Evolutionary conservation across 2,888 invertebrate genomes (phyloP).

Genomic region (Gerris lacustris): DNA sequence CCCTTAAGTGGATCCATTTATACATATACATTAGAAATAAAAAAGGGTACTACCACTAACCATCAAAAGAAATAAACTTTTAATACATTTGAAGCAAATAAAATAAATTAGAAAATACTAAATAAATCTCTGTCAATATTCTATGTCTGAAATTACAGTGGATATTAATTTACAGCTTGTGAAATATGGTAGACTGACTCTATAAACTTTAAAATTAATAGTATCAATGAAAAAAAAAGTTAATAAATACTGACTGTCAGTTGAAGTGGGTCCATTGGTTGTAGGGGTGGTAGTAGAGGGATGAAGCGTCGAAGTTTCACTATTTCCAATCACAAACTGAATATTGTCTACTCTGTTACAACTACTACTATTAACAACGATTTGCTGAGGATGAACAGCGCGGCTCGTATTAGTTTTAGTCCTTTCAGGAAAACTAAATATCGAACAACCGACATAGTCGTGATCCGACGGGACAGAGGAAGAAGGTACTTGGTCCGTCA

Average conservation of each 20-base stretch:
- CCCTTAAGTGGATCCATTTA: too few relatives aligned
- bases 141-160: too few relatives aligned
- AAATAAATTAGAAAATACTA: too few relatives aligned
- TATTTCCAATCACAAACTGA: conserved; percentile 2
- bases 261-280: conserved; percentile 21
- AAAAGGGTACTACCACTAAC: too few relatives aligned
- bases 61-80: too few relatives aligned
- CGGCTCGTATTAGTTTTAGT: neutral
- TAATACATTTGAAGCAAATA: too few relatives aligned
- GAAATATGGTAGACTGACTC: too few relatives aligned
- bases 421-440: conserved; percentile 7
- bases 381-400: neutral
- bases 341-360: conserved; percentile 7
- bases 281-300: conserved; percentile 10
- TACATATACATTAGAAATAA: too few relatives aligned
- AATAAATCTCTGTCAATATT: too few relatives aligned
- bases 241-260: conserved; percentile 19
- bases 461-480: neutral
- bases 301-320: conserved; percentile 11
- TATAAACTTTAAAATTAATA: too few relatives aligned
- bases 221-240: too few relatives aligned
- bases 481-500: neutral
- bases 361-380: conserved; percentile 1
- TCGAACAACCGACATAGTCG: neutral
- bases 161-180: too few relatives aligned